Conservation (phyloP, 2,888 invertebrate species). For the Anthoptus insignis region DNA sequence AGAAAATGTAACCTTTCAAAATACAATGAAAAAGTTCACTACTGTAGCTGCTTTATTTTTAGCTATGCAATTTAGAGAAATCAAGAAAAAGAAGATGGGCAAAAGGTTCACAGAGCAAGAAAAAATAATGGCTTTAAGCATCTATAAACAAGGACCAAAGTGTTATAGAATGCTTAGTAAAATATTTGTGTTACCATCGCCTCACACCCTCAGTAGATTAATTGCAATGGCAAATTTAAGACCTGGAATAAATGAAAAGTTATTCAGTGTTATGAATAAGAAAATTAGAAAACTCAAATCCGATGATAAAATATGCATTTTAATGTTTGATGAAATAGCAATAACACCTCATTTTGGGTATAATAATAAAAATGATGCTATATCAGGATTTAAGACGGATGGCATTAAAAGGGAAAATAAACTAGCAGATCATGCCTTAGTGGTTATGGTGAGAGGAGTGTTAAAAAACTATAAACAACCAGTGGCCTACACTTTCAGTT, state of each 20-base stretch:
- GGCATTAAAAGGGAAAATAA: neutral
- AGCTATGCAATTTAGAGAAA: constrained; percentile 35
- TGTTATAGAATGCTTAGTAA: constrained; percentile 36
- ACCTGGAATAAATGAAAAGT: constrained; percentile 43
- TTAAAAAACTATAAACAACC: constrained; percentile 20
- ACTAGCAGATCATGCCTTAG: constrained; percentile 8
- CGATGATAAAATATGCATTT: constrained; percentile 22
- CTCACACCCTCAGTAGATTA: constrained; percentile 38
- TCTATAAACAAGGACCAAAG: constrained; percentile 39
- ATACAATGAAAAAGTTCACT: constrained; percentile 21
- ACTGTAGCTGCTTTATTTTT: constrained; percentile 33
- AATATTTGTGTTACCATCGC: constrained; percentile 42
- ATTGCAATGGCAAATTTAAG: constrained; percentile 30
- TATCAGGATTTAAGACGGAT: constrained; percentile 11
- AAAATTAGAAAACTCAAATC: constrained; percentile 24
- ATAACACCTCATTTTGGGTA: neutral
- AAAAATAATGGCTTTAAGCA: constrained; percentile 39
- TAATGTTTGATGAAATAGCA: constrained; percentile 18
- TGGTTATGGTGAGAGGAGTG: constrained; percentile 5
- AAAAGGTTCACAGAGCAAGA: constrained; percentile 40
- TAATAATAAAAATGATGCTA: neutral
- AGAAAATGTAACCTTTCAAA: constrained; percentile 18
- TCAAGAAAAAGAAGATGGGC: constrained; percentile 35
- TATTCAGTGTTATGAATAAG: constrained; percentile 40
- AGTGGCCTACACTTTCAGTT: constrained; percentile 1